Base-by-base conservation (phyloP, 2,113 vertebrate genomes). In the Paraplagusia blochii region DNA sequence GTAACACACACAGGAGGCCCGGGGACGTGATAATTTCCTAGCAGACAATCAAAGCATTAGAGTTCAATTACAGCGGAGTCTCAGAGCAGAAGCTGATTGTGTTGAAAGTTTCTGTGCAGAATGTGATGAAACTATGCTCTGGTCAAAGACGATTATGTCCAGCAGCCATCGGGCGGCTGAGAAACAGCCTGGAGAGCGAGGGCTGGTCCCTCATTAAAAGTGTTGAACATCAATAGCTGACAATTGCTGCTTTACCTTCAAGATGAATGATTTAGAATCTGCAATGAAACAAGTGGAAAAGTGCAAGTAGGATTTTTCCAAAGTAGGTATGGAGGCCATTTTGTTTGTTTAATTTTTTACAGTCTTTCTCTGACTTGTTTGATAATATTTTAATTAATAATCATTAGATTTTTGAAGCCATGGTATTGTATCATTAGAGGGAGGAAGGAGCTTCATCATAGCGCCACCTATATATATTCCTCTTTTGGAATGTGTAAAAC, bases 121-220 rank as follows among this genome's bases (percentile, higher is more conserved):
- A 56, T 72, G 72, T 34, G 15, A 29, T 18, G 34, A 39, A 75
- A 80, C 74, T 81, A 16, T 34, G 40, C 43, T n/a, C 66, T 44
- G 68, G 76, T 86, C 80, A 79, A 59, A 84, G 76, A 57, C 22
- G 72, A 81, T 85, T 74, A 82, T 81, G 83, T 85, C 81, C 81
- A 69, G 69, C 10, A 55, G 70, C 11, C 58, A 72, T 71, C 58
- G 52, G 35, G 43, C 46, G 58, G 69, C 69, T 55, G 72, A 62
- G 68, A 69, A 56, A 48, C 8, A 36, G 67, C 79, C 79, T 80
- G 64, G 64, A 47, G 69, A 76, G 83, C 70, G 67, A 69, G 62
- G 67, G 29, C 22, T 54, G 80, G 75, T 69, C 68, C 18, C 53
- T 66, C 74, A 83, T 74, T 12, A 62, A 79, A 77, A 82, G 76